Conservation (phyloP, 2,797 vertebrate genomes). For the Semaprochilodus insignis region DNA sequence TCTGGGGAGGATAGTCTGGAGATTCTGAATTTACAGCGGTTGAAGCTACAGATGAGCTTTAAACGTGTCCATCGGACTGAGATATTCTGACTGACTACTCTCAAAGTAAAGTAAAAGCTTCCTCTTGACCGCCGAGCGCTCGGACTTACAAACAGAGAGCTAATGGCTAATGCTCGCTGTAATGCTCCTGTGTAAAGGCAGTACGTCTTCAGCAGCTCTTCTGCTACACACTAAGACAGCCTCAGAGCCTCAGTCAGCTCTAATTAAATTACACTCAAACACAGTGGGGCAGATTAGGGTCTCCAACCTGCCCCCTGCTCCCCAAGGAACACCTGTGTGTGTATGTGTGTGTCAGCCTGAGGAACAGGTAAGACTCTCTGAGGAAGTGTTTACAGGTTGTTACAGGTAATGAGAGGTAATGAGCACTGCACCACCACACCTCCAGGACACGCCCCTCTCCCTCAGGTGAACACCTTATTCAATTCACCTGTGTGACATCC, state of each 20-base stretch:
- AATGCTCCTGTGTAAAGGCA: not conserved
- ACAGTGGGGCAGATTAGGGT: constrained; percentile 30
- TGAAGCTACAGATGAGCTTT: too few relatives aligned
- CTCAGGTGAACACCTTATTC: constrained; percentile 78
- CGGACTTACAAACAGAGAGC: not conserved
- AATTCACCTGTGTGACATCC: constrained; percentile 68
- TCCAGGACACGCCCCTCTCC: constrained; percentile 59
- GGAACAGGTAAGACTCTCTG: constrained; percentile 65
- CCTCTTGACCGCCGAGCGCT: too few relatives aligned
- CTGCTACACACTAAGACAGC: constrained; percentile 9
- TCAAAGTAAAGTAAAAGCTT: too few relatives aligned
- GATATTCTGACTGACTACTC: too few relatives aligned
- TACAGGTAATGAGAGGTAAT: constrained; percentile 73
- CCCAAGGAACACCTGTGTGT: constrained; percentile 15
- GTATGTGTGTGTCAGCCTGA: constrained; percentile 38
- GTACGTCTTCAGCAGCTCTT: not conserved
- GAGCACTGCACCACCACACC: constrained; percentile 36
- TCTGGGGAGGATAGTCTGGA: too few relatives aligned
- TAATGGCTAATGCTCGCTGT: not conserved
- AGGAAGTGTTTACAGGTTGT: constrained; percentile 75
- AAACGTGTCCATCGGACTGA: too few relatives aligned
- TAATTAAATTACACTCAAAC: constrained; percentile 43
- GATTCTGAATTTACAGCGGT: too few relatives aligned
- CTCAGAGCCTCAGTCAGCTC: constrained; percentile 23
- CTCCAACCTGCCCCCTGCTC: constrained; percentile 2